These are phyloP conservation scores for Aspidiotus rigidus DNA, from an alignment of 2,888 invertebrate genomes.

Conservation along the genomic window DNA sequence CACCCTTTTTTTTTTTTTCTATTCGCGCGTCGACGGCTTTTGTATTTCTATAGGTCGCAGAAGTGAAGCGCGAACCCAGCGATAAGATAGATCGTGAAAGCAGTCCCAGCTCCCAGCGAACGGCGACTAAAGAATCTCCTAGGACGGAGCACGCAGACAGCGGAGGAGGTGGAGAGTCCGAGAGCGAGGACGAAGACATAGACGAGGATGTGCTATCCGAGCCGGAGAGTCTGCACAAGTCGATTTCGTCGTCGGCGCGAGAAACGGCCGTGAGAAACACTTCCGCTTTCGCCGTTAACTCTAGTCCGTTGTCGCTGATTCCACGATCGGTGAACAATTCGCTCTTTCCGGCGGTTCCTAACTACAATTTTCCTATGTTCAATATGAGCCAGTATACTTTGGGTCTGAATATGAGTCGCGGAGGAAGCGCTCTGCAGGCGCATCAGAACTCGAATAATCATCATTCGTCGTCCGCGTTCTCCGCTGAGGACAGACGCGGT, in stretches of 20 bases:
- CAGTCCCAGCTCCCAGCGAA: not conserved
- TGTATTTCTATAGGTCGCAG: constrained; percentile 39
- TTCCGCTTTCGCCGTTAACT: constrained; percentile 36
- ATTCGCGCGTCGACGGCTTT: not conserved
- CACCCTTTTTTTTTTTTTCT: not conserved
- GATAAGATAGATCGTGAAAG: constrained; percentile 49
- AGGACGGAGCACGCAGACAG: not conserved
- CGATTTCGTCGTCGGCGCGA: not conserved
- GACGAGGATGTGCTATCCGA: not conserved
- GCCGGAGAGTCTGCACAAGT: not conserved
- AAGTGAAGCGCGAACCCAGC: constrained; percentile 51
- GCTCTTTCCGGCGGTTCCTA: constrained; percentile 69
- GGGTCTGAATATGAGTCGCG: constrained; percentile 37
- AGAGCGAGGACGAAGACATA: not conserved
- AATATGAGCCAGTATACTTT: constrained; percentile 51
- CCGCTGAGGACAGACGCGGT: constrained; percentile 62
- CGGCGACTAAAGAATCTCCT: not conserved
- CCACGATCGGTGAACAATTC: constrained; percentile 19
- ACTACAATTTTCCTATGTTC: constrained; percentile 74
- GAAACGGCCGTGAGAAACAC: constrained; percentile 37
- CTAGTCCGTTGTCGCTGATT: constrained; percentile 32
- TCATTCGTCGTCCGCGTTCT: constrained; percentile 15
- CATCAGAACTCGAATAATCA: constrained; percentile 23
- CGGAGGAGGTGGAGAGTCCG: not conserved
- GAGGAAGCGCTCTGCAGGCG: constrained; percentile 48